Base-by-base conservation (phyloP, 1,140 invertebrate genomes). In the Potamilus streckersoni region DNA sequence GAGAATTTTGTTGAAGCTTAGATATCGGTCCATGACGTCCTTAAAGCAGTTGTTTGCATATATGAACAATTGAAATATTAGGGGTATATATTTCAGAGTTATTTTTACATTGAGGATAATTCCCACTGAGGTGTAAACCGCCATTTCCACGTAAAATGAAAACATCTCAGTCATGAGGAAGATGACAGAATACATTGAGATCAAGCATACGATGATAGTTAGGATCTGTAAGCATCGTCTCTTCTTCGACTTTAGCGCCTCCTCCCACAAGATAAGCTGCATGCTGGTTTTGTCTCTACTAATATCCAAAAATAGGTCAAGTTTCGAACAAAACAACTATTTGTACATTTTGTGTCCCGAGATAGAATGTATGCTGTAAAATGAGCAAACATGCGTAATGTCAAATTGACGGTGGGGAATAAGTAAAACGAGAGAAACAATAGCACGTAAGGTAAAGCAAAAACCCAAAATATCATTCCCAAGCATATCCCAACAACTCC, bases 61-160 rank as follows among this genome's bases (percentile, higher is more conserved):
- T 27, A 85, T 57, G 31, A 78, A 27, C 20, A 85, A 60, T n/a
- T 85, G 61, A 23, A 82, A 74, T 2, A 80, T 57, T 19, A 86
- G 74, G n/a, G 80, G 72, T 15, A 83, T 16, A 69, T 84, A 84
- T 56, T 77, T 79, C 27, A 86, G 69, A 2, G 72, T 75, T 2
- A 69, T 64, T 15, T 74, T 73, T 27, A 84, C 84, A 70, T 86
- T 84, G 3, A 86, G 76, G 61, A 86, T 82, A 20, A 85, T 67
- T 12, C 85, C 84, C 80, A 86, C 84, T 38, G 83, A 74, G 0
- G 83, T 85, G 74, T 85, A 84, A 17, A 79, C 76, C 8, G 69
- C 63, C 17, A 85, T 71, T 69, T 85, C 85, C 23, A 84, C 81
- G 15, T 82, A 62, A 57, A 80, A 83, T 16, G 79, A 78, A 15